Evolutionary conservation across 2,888 invertebrate species (phyloP), one percentile per base, ranked within the genome.

Genomic region (Parasteatoda lunata): DNA sequence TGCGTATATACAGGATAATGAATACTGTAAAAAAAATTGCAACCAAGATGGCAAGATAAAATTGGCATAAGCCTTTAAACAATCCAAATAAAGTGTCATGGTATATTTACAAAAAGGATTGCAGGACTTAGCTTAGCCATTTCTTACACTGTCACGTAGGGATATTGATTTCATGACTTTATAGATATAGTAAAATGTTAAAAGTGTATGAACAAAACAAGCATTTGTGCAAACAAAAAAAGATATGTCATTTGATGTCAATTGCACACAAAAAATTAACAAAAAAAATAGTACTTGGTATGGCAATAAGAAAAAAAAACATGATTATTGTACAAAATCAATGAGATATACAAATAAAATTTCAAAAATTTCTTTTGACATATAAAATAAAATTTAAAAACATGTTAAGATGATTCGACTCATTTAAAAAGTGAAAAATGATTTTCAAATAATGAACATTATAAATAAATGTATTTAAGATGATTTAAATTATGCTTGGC

Each of bases 31-130:
- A 49, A 11, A 77, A 70, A 84, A 78, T 64, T 78, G 68, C 75
- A 85, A 80, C 72, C 72, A 80, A 85, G 65, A 71, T 70, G 59
- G 69, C 64, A 65, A 68, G 52, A 70, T 45, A 45, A 81, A 59
- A 59, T 86, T 80, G 80, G 85, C 85, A 77, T 77, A 52, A 86
- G 30, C 76, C 54, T 69, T 70, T 65, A 64, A 85, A 71, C 66
- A 86, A 71, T 77, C 52, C 65, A 52, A 80, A 85, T 71, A 59
- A 49, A 47, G 77, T 86, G 85, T 86, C 77, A 80, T 80, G 80
- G 85, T 77, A 77, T 80, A 86, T 86, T 49, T 86, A 86, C 85
- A 86, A 76, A 75, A 68, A 80, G 80, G 85, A 64, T 86, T 86
- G 85, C 85, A 86, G 85, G 85, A 86, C 85, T 80, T 77, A 52